Base-by-base conservation (phyloP, 2,797 vertebrate genomes). In the Chromis chromis region DNA sequence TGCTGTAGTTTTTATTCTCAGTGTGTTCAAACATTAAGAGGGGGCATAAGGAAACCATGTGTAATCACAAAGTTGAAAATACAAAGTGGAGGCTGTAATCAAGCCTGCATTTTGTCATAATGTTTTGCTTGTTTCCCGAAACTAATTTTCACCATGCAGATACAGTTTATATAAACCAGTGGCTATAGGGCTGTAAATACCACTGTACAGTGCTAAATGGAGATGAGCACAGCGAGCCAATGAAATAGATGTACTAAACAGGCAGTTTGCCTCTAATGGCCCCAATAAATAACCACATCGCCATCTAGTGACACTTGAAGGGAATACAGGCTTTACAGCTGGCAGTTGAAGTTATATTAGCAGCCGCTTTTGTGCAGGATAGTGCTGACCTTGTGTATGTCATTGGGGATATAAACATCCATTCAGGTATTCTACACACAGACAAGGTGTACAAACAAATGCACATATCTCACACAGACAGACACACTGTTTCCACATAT, bases 371-470 rank as follows among this genome's bases (percentile, higher is more conserved):
- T 49, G 59, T 68, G 70, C 64, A 81, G 75, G 33, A 55, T 53
- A 74, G 64, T 58, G 64, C 78, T 87, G 91, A 89, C 87, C 88
- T 91, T 91, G 88, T 83, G 39, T 68, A 3, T 89, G 83, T 89
- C 85, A 90, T 87, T 87, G 87, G 55, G 70, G 73, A 83, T 78
- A 63, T 70, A 78, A 76, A 86, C 69, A 83, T 80, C 59, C 39
- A 73, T 74, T 74, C 63, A 83, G 62, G 72, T 76, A 65, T 76
- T 73, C 56, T 73, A 74, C 53, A 79, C 61, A 86, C 69, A 82
- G 56, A 72, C 54, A 71, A 62, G 46, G 39, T 58, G 70, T 53
- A 69, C 61, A 70, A 31, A 82, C 58, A 82, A 56, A 78, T 40
- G 25, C 61, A 79, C 57, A 67, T 22, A 54, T 54, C 24, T 14